A percentile compares a stretch with the other conserved stretches of the same genome.
phyloP scores from a whole-genome alignment of 2,888 invertebrate species.

The Drosophila vallismaia region DNA sequence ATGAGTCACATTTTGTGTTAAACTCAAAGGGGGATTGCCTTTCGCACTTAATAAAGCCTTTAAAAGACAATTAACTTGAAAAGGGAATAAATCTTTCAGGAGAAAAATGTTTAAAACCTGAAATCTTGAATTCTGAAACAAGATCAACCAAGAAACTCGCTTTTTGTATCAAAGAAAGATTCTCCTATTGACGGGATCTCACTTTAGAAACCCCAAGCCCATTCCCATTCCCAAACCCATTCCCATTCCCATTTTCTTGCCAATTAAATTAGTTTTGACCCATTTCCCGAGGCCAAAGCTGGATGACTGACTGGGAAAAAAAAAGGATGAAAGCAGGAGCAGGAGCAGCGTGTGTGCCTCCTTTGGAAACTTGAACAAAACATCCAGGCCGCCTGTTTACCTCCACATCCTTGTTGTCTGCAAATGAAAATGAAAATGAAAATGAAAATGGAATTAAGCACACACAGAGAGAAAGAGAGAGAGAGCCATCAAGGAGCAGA shows the following conservation, averaged over 20 bases:
- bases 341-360: constrained; percentile 44
- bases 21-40: neutral
- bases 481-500: too few species aligned
- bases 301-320: constrained; percentile 6
- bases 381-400: constrained; percentile 1
- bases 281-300: constrained; percentile 43
- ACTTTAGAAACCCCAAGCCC: neutral
- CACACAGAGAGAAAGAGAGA: constrained; percentile 28
- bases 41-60: too few species aligned
- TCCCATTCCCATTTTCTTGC: constrained; percentile 16
- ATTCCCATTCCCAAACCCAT: neutral
- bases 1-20: neutral
- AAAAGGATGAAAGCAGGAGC: constrained; percentile 18
- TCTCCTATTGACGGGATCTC: neutral
- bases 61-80: too few species aligned
- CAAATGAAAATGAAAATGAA: constrained; percentile 68
- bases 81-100: too few species aligned
- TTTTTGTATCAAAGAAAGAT: neutral
- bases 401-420: constrained; percentile 27
- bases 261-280: constrained; percentile 64
- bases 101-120: too few species aligned
- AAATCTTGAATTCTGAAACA: too few species aligned
- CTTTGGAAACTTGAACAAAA: constrained; percentile 66
- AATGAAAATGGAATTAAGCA: constrained; percentile 79
- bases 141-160: too few species aligned